Percentiles rank a stretch among this genome's conserved stretches.
These are phyloP conservation scores for Merluccius polli DNA, from an alignment of 2,797 vertebrate species.

Conservation along the genomic window DNA sequence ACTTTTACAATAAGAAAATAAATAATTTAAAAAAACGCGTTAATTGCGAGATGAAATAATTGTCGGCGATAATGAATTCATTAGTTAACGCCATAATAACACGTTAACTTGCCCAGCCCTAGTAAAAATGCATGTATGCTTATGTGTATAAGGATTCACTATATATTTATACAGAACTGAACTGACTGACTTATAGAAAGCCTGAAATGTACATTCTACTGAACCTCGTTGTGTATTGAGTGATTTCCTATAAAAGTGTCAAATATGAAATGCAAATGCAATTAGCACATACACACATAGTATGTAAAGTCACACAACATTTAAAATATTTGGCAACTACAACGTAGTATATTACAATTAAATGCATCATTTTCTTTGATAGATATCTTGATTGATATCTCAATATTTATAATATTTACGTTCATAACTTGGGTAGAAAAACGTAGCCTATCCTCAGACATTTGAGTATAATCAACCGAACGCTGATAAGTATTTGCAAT, in stretches of 20 bases:
- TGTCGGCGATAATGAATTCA: no score
- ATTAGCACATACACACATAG: neutral
- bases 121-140: neutral
- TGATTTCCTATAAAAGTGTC: constrained; percentile 1
- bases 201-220: neutral
- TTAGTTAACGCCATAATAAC: no score
- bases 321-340: neutral
- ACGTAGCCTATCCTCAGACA: neutral
- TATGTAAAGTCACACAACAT: neutral
- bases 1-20: no score
- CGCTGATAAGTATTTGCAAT: constrained; percentile 57
- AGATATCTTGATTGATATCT: constrained; percentile 5
- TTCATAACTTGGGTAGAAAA: neutral
- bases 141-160: neutral
- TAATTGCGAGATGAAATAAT: no score
- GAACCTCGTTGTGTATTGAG: neutral
- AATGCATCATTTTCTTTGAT: constrained; percentile 23
- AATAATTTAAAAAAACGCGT: no score
- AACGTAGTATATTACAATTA: no score
- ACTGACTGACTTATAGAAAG: neutral
- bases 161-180: neutral
- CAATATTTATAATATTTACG: neutral
- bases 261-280: constrained; percentile 3
- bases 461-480: constrained; percentile 34
- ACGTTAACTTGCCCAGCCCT: no score